Conservation (phyloP, 2,113 vertebrate species). For the Pionites leucogaster region DNA sequence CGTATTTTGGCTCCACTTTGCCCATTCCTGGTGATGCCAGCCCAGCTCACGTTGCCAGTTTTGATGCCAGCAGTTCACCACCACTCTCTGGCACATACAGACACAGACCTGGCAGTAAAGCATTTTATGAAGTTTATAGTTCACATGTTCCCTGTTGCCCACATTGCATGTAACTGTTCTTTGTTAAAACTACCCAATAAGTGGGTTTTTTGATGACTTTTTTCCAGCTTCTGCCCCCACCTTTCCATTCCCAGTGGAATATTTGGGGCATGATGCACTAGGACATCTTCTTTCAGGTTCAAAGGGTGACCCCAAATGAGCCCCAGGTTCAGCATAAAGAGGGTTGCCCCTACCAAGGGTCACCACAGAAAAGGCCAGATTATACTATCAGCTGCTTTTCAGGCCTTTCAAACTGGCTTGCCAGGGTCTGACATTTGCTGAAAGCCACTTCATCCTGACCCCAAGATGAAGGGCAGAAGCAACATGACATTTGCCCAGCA, state of each 20-base stretch:
- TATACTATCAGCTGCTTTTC: background rate
- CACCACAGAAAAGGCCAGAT: background rate
- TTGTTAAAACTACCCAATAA: background rate
- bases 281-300: background rate
- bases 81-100: no score
- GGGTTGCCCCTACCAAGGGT: background rate
- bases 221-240: background rate
- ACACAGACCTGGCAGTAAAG: background rate
- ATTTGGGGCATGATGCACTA: background rate
- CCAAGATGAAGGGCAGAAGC: background rate
- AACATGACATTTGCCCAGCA: background rate
- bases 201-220: background rate
- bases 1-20: background rate
- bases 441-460: background rate
- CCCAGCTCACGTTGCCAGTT: background rate
- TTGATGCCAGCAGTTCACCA: background rate
- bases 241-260: background rate
- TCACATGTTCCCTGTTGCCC: background rate
- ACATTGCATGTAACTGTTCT: rapidly evolving
- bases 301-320: background rate
- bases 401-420: background rate
- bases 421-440: background rate
- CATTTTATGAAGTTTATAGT: background rate
- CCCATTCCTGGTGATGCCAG: background rate
- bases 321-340: background rate